These are phyloP conservation scores for Ecliptopera silaceata DNA, from an alignment of 2,888 invertebrate genomes.

Conservation along the genomic window DNA sequence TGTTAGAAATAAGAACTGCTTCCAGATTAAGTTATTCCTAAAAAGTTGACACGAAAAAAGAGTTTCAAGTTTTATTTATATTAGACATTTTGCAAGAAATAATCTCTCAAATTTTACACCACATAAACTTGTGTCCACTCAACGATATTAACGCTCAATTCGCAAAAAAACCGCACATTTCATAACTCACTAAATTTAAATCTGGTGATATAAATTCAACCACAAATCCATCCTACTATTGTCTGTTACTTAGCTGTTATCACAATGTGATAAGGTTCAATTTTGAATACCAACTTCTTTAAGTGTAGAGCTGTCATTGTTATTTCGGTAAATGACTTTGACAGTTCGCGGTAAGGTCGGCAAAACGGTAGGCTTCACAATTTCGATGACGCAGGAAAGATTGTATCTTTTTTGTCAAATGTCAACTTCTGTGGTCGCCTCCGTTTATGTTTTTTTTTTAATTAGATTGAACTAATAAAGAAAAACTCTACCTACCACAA, in stretches of 20 bases:
- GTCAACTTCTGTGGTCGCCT: slow-evolving; percentile 79
- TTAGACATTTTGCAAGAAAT: slow-evolving; percentile 19
- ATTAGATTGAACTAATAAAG: slow-evolving; percentile 13
- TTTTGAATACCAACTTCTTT: slow-evolving; percentile 24
- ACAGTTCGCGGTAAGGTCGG: slow-evolving; percentile 79
- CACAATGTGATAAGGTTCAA: slow-evolving; percentile 23
- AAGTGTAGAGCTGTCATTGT: slow-evolving; percentile 38
- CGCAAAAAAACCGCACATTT: slow-evolving; percentile 59
- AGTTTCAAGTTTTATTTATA: background rate
- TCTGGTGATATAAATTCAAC: slow-evolving; percentile 69
- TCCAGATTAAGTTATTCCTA: no score
- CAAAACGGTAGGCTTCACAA: slow-evolving; percentile 78
- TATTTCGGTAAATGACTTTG: slow-evolving; percentile 67
- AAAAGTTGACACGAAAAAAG: background rate
- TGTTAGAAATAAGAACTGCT: no score
- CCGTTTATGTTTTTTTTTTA: slow-evolving; percentile 49
- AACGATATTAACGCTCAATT: slow-evolving; percentile 42
- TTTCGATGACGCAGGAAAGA: slow-evolving; percentile 68
- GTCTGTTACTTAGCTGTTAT: slow-evolving; percentile 25
- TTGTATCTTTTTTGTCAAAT: slow-evolving; percentile 79
- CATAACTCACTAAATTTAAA: slow-evolving; percentile 73
- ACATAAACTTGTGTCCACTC: slow-evolving; percentile 35
- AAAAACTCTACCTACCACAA: slow-evolving; percentile 28
- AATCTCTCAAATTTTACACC: slow-evolving; percentile 18
- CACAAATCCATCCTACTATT: slow-evolving; percentile 15